phyloP scores from a whole-genome alignment of 2,797 vertebrate genomes.

The Emys orbicularis region DNA sequence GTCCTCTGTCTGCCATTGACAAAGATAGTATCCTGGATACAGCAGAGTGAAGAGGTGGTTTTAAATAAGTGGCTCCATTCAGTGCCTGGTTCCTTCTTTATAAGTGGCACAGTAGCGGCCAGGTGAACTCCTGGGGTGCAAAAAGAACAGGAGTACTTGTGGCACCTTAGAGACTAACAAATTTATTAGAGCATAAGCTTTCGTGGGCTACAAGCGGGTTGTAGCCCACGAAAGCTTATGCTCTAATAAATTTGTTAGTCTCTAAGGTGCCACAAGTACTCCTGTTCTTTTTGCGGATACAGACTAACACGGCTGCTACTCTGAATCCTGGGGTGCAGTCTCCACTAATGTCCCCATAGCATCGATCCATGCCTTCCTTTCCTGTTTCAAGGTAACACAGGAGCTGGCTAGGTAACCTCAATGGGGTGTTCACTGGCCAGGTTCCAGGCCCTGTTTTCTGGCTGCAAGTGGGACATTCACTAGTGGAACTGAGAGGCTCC shows the following conservation, averaged over 20 bases:
- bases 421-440: background rate
- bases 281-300: no score
- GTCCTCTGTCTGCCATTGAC: background rate
- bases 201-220: no score
- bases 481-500: background rate
- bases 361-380: background rate
- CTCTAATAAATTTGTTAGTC: no score
- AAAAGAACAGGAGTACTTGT: no score
- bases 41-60: background rate
- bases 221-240: no score
- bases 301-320: no score
- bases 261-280: no score
- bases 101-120: background rate
- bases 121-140: background rate
- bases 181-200: no score
- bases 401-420: background rate
- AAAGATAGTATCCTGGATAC: background rate
- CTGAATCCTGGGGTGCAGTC: background rate
- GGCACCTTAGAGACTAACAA: no score
- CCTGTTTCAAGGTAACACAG: background rate
- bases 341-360: background rate
- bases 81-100: background rate
- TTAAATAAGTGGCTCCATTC: background rate
- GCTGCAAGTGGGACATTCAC: background rate
- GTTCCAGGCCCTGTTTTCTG: background rate